Base-by-base conservation (phyloP, 2,113 vertebrate genomes). In the Glaucomys volans region DNA sequence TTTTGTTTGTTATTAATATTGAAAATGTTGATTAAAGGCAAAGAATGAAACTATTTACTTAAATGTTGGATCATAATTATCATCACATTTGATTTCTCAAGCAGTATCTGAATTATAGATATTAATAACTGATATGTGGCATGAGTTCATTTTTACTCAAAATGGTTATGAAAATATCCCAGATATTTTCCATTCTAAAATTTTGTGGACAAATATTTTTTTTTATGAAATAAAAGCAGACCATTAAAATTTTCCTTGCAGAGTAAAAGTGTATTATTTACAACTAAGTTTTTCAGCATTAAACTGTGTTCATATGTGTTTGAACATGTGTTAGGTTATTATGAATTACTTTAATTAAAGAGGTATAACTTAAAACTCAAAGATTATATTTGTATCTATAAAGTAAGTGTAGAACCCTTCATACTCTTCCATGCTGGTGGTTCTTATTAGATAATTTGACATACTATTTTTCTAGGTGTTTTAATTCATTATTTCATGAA, bases 101-200 rank as follows among this genome's bases (percentile, higher is more conserved):
- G 50, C 57, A 95, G 14, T 47, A 57, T 44, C 12, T 87, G 5
- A 7, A 59, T 66, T 54, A 71, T 0, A 86, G 9, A n/a, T 87
- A 52, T 47, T 47, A 47, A 47, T 66, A 72, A 66, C 62, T 71
- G 59, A 28, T 89, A 77, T 64, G n/a, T 95, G 84, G n/a, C 3
- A 54, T 67, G 13, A 16, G 57, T 97, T 71, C 13, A 37, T 24
- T 92, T 84, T 52, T 67, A 64, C 62, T 85, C 52, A 86, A 95
- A 95, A 72, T 47, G 93, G 4, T 50, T 80, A 76, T 50, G 42
- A 75, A 17, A 91, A 24, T 37, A 54, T 57, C 16, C 47, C 69
- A 87, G 74, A 54, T 52, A 92, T 88, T 92, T 96, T 87, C 17
- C 8, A 50, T 66, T 96, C 66, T 66, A 85, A 96, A 62, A 59